Evolutionary conservation across 2,888 invertebrate genomes (phyloP).

Genomic region (Pristionchus japonicus): DNA sequence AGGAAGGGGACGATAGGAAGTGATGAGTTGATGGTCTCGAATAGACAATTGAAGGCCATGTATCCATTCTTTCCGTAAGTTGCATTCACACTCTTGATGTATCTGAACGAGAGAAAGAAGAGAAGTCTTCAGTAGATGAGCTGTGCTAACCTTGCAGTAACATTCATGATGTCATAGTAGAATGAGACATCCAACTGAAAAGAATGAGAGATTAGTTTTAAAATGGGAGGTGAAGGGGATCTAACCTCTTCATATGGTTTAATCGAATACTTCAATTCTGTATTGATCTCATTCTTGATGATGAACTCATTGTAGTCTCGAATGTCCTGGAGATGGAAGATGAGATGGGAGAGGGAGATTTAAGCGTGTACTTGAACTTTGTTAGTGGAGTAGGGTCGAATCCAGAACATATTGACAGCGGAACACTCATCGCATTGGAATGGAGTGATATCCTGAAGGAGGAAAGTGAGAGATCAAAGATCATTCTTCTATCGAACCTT

Average conservation of each 20-base stretch:
- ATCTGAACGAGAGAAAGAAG: slow-evolving; percentile 18
- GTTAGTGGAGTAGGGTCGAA: slow-evolving; percentile 62
- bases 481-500: slow-evolving; percentile 31
- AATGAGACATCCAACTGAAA: slow-evolving; percentile 63
- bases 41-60: background rate
- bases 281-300: slow-evolving; percentile 66
- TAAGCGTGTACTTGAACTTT: background rate
- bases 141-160: no score
- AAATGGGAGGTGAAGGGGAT: background rate
- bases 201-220: slow-evolving; percentile 37
- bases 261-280: slow-evolving; percentile 62
- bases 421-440: slow-evolving; percentile 71
- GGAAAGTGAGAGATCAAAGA: background rate
- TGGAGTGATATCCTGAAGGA: slow-evolving; percentile 64
- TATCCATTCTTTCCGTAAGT: no score
- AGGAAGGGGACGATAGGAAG: slow-evolving; percentile 8
- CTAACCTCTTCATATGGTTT: slow-evolving; percentile 64
- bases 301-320: slow-evolving; percentile 65
- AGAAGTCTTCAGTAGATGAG: no score
- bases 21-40: background rate
- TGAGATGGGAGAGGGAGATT: background rate
- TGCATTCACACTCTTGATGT: slow-evolving; percentile 38
- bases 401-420: slow-evolving; percentile 64
- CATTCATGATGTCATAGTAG: slow-evolving; percentile 60
- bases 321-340: slow-evolving; percentile 58